Evolutionary conservation across 2,797 vertebrate species (phyloP).

Genomic region (Propithecus perrieri): DNA sequence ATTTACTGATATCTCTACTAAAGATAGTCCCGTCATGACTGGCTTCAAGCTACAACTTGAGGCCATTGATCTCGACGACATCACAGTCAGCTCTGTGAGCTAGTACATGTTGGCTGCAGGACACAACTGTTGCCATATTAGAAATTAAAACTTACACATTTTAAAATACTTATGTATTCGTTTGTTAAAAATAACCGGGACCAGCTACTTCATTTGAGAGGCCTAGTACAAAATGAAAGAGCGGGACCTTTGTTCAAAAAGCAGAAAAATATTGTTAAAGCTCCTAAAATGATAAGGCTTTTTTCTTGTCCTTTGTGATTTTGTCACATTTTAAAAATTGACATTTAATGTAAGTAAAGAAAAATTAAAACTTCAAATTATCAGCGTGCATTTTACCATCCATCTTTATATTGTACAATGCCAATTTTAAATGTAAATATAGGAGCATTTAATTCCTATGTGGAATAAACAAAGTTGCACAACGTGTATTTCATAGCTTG

Average conservation of each 20-base stretch:
- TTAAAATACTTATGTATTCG: not conserved
- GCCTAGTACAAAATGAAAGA: not conserved
- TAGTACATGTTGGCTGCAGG: fast-evolving
- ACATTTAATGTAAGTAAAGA: not conserved
- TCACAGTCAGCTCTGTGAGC: too few relatives aligned
- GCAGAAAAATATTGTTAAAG: not conserved
- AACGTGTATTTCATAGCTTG: not conserved
- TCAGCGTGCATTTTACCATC: not conserved
- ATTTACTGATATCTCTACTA: not conserved
- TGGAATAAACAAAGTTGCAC: not conserved
- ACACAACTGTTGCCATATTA: too few relatives aligned
- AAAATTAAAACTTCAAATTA: not conserved
- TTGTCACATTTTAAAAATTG: not conserved
- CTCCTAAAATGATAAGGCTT: not conserved
- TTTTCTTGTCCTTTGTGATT: not conserved
- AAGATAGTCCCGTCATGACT: not conserved
- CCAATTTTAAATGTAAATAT: not conserved
- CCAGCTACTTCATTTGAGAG: not conserved
- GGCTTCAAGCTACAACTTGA: not conserved
- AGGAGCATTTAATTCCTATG: not conserved
- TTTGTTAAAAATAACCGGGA: not conserved
- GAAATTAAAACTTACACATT: not conserved
- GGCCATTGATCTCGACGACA: not conserved
- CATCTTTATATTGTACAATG: not conserved
- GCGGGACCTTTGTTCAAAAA: not conserved